These are phyloP conservation scores for Hybos culiciformis DNA, from an alignment of 2,888 invertebrate genomes.

Conservation along the genomic window DNA sequence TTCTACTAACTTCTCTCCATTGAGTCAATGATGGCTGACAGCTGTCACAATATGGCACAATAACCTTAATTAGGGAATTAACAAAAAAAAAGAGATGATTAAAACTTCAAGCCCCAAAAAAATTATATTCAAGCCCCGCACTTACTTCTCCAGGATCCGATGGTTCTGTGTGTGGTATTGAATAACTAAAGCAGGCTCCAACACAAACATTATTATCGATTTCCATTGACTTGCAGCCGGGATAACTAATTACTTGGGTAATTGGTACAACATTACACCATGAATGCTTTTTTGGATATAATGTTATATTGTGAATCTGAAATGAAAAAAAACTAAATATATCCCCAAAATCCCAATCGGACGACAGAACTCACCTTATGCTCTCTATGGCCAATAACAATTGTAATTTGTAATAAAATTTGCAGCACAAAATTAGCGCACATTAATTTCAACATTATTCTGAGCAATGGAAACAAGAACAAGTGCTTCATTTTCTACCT, in stretches of 20 bases:
- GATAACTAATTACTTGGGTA: conserved; percentile 51
- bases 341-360: no score
- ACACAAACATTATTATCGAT: conserved; percentile 59
- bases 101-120: not conserved
- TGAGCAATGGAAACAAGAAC: no score
- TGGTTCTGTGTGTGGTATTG: conserved; percentile 52
- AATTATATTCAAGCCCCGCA: not conserved
- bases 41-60: conserved; percentile 53
- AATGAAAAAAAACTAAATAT: not conserved
- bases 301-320: conserved; percentile 50
- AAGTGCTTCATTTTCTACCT: no score
- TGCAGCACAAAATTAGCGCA: no score
- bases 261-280: conserved; percentile 57
- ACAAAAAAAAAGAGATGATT: not conserved
- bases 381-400: not conserved
- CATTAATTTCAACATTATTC: no score
- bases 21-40: conserved; percentile 49
- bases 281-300: conserved; percentile 54
- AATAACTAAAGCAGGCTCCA: conserved; percentile 57
- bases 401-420: no score
- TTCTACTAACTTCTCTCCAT: conserved; percentile 46
- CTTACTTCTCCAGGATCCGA: conserved; percentile 50
- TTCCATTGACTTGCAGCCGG: conserved; percentile 47
- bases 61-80: conserved; percentile 22
- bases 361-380: not conserved